Evolutionary conservation across 2,113 vertebrate species (phyloP), one percentile per base, ranked within the genome.

Genomic region (Columbina picui): DNA sequence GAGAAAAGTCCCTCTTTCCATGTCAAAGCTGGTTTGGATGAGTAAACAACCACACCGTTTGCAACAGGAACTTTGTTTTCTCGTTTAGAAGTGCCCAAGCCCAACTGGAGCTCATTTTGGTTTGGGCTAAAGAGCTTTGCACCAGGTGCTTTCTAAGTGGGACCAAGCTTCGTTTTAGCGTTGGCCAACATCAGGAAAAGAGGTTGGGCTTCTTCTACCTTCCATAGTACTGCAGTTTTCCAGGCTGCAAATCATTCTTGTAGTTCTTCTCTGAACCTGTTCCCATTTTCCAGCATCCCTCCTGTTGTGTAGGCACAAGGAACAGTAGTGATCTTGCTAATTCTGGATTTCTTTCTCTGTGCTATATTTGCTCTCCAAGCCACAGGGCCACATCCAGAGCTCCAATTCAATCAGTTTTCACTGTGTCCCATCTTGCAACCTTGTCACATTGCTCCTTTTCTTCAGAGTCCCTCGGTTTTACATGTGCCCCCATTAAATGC

Each of bases 401-500:
- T 80, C 14, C 22, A 25, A 8, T 30, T 36, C 67, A 55, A 9
- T 9, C 39, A 2, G 1, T 56, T 69, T 75, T 61, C 52, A 9
- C 50, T 2, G 3, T 32, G 32, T 3, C 27, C 41, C 50, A 34
- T n/a, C 41, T 73, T 50, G 25, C 19, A 41, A 27, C 27, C 50
- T 59, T 64, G 41, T 47, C 26, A 32, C 3, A 3, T 50, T 9
- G 6, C 25, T 39, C 60, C 45, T 61, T 52, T 57, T 67, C 64
- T 61, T 56, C 52, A 16, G 36, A 41, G 32, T 53, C 25, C 10
- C 29, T 74, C 38, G 0, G 0, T 56, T 86, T 82, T 19, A 5
- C 8, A 0, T 4, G 18, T 43, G 30, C 17, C 68, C 32, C 1
- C 0, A 0, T 43, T 47, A 75, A 85, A 47, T 5, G 11, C 34